phyloP scores from a whole-genome alignment of 1,140 invertebrate species.

The Oryzaephilus surinamensis region DNA sequence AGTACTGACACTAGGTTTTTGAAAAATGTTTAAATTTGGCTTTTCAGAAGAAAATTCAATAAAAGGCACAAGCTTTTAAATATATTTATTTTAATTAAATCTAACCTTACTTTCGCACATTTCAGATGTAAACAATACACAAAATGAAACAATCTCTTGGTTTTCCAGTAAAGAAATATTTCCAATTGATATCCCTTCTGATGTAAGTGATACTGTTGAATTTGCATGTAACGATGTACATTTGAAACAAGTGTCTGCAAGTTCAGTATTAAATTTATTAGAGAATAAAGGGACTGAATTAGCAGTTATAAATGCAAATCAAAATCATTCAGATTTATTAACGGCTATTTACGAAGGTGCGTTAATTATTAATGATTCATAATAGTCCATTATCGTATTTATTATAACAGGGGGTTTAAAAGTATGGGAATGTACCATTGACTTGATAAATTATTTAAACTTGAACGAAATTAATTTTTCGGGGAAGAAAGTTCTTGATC shows the following conservation, averaged over 20 bases:
- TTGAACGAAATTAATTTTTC: conserved; percentile 37
- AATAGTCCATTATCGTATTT: conserved; percentile 8
- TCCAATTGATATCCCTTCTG: conserved; percentile 2
- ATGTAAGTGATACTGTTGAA: conserved; percentile 1
- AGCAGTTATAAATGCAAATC: conserved; percentile 47
- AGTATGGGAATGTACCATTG: conserved; percentile 81
- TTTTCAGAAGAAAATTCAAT: conserved; percentile 5
- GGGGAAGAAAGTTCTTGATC: conserved; percentile 56
- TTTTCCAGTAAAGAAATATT: conserved; percentile 13
- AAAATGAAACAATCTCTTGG: conserved; percentile 7
- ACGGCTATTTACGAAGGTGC: conserved; percentile 66
- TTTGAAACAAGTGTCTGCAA: conserved; percentile 4
- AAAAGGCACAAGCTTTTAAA: neutral
- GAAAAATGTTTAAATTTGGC: conserved; percentile 13
- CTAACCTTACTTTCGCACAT: conserved; percentile 5
- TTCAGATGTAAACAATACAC: neutral
- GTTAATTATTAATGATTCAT: conserved; percentile 7
- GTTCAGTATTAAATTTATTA: neutral
- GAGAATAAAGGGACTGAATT: neutral
- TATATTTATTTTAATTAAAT: neutral
- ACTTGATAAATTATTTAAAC: conserved; percentile 55
- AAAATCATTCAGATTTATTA: conserved; percentile 59
- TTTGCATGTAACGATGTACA: conserved; percentile 1
- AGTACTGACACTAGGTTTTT: no score
- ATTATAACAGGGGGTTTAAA: conserved; percentile 63